A percentile compares a stretch with the other conserved stretches of the same genome.
Conservation (phyloP, 2,113 vertebrate species). For the Malurus alboscapulatus region DNA sequence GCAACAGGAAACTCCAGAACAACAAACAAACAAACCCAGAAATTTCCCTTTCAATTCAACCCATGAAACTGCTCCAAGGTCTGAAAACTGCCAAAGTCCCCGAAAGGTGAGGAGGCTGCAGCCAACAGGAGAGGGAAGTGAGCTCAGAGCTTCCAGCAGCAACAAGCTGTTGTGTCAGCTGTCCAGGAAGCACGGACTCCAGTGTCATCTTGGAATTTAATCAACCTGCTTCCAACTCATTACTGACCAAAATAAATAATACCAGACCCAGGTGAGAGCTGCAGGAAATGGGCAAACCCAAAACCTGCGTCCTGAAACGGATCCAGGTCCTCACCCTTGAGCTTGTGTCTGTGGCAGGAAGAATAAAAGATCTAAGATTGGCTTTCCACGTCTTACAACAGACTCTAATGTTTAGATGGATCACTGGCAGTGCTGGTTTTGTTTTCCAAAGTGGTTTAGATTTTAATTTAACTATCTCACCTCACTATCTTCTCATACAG, state of each 20-base stretch:
- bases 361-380: neutral
- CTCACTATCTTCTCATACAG: accelerated
- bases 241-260: constrained; percentile 10
- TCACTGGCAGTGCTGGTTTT: neutral
- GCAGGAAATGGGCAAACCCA: neutral
- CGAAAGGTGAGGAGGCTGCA: neutral
- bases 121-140: constrained; percentile 56
- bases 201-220: constrained; percentile 5
- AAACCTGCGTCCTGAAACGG: neutral
- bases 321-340: neutral
- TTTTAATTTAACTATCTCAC: neutral
- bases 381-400: neutral
- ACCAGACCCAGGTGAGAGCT: constrained; percentile 6
- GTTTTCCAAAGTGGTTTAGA: neutral
- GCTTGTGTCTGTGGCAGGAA: neutral
- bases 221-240: constrained; percentile 33
- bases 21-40: neutral
- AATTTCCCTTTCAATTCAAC: neutral
- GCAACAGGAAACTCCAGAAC: neutral
- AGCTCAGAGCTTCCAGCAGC: constrained; percentile 57
- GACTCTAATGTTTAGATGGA: neutral
- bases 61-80: neutral
- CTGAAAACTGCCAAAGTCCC: neutral
- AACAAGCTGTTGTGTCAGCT: constrained; percentile 67
- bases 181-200: constrained; percentile 50